Percentiles rank a stretch among this genome's conserved stretches.
Conservation (phyloP, 2,113 vertebrate species). For the Poecilia latipinna region DNA sequence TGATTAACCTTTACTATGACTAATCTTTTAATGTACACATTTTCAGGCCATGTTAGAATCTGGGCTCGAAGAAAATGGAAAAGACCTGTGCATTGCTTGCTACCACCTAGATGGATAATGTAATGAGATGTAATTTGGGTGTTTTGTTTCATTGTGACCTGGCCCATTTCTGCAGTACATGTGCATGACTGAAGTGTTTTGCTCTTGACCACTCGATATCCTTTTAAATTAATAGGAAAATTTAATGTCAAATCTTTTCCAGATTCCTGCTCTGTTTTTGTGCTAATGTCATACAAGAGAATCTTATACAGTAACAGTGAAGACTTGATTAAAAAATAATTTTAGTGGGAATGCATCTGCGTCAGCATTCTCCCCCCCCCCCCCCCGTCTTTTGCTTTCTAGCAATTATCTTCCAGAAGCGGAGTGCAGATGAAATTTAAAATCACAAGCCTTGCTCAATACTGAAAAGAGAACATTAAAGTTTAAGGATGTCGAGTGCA, state of each 20-base stretch:
- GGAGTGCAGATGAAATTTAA: background rate
- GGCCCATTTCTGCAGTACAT: background rate
- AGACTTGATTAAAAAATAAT: background rate
- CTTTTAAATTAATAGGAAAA: background rate
- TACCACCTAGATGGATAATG: too few species aligned
- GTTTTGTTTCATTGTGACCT: background rate
- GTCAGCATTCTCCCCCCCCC: too few species aligned
- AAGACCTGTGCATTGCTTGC: background rate
- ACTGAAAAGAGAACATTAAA: too few species aligned
- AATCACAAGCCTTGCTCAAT: background rate
- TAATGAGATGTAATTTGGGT: background rate
- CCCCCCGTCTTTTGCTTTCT: background rate
- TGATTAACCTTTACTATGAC: constrained; percentile 11
- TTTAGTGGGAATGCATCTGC: background rate
- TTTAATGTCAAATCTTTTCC: constrained; percentile 9
- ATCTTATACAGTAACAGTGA: background rate
- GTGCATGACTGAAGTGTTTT: constrained; percentile 1
- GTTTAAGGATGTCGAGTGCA: too few species aligned
- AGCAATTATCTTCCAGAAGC: background rate
- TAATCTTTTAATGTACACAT: background rate
- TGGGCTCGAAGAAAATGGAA: constrained; percentile 6
- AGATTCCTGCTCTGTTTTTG: background rate
- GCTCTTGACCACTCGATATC: background rate
- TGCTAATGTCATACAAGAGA: constrained; percentile 3
- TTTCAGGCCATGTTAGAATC: background rate